Percentiles rank a stretch among this genome's conserved stretches.
These are phyloP conservation scores for Mesocentrotus franciscanus DNA, from an alignment of 53 echinoderm and acorn worm species.

Conservation along the genomic window DNA sequence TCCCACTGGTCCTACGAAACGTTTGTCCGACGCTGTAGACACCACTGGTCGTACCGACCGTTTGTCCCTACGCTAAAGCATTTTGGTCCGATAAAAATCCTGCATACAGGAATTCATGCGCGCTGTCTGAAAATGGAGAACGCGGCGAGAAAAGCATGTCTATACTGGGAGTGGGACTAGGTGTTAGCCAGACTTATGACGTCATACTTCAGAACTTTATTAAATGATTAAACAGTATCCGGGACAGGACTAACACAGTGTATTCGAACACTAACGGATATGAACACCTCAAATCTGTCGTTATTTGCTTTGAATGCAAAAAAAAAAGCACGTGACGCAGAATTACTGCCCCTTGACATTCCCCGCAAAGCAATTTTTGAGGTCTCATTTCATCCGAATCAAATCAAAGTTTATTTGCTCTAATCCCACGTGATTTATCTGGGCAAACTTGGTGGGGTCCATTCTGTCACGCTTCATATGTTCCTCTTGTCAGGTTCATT, in stretches of 20 bases:
- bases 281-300: slow-evolving; percentile 2
- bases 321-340: neutral
- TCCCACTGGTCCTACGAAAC: too few relatives aligned
- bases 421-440: slow-evolving; percentile 37
- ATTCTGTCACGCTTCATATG: slow-evolving; percentile 19
- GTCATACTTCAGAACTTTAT: neutral
- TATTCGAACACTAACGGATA: neutral
- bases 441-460: slow-evolving; percentile 32
- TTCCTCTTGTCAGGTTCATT: slow-evolving; percentile 19
- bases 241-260: neutral
- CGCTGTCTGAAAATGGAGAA: neutral
- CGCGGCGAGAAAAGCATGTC: neutral
- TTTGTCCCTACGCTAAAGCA: too few relatives aligned
- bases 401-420: slow-evolving; percentile 49
- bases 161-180: neutral
- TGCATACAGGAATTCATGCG: too few relatives aligned
- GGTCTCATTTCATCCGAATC: slow-evolving; percentile 45
- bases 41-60: too few relatives aligned
- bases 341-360: slow-evolving; percentile 38
- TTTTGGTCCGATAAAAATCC: too few relatives aligned
- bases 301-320: slow-evolving; percentile 30
- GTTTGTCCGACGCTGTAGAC: too few relatives aligned
- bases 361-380: neutral
- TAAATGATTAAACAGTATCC: neutral
- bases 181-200: neutral